phyloP scores from a whole-genome alignment of 2,888 invertebrate genomes.

The Xylota sylvarum region DNA sequence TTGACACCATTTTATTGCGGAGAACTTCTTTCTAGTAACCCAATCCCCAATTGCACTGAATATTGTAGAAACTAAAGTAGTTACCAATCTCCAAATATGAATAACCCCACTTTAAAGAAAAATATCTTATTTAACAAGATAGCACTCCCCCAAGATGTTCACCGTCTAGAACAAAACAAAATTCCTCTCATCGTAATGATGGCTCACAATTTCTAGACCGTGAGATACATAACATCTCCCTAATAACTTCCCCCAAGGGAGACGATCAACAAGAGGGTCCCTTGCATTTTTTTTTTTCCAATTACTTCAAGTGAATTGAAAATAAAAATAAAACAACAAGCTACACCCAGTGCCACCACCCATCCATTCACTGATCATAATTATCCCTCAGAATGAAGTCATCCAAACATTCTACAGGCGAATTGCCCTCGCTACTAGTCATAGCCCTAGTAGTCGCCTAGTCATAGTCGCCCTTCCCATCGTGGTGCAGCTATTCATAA shows the following conservation, averaged over 20 bases:
- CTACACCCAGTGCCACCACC: background rate
- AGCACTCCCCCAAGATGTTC: background rate
- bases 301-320: slow-evolving; percentile 48
- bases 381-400: slow-evolving; percentile 36
- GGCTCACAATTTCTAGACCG: background rate
- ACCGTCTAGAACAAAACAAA: background rate
- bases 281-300: slow-evolving; percentile 33
- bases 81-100: no score
- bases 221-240: slow-evolving; percentile 16
- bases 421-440: slow-evolving; percentile 3
- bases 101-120: background rate
- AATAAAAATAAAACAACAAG: slow-evolving; percentile 19
- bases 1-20: no score
- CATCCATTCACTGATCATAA: slow-evolving; percentile 42
- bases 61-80: no score
- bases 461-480: background rate
- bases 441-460: background rate
- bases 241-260: background rate
- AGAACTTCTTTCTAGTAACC: no score
- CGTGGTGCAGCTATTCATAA: background rate
- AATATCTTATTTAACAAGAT: background rate
- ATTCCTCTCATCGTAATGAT: slow-evolving; percentile 3
- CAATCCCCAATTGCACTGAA: no score
- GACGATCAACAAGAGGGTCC: slow-evolving; percentile 30
- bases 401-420: slow-evolving; percentile 23